Base-by-base conservation (phyloP, 2,797 vertebrate species). In the Falco rusticolus region DNA sequence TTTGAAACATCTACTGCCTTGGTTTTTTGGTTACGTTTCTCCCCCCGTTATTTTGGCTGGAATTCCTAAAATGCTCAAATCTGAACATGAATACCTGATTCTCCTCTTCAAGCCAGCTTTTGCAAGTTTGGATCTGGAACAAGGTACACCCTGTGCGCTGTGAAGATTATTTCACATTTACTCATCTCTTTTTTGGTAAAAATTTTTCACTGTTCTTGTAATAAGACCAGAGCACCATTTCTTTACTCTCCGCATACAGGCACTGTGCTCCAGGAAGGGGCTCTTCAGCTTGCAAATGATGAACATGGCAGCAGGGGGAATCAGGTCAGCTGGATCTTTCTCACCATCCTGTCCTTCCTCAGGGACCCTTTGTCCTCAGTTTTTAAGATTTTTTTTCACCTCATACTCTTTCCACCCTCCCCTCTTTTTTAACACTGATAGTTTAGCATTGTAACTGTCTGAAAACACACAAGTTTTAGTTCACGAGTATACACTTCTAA, bases 241-340 rank as follows among this genome's bases (percentile, higher is more conserved):
- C 89, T 86, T 95, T 96, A 66, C 76, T 93, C 51, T 89, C 65
- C 92, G 70, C 65, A 92, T 74, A 69, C 43, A 96, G 92, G 89
- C 79, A 95, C 63, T 88, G 90, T 95, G 94, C 93, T 94, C 79
- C 92, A n/a, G 92, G 96, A 91, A 90, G 82, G 48, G 96, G 96
- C 95, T 95, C 97, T 97, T 97, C 97, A 92, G 74, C 93, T 95
- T 96, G 94, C 65, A 95, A 96, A 48, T 96, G 93, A 95, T 96
- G 96, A 63, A 96, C 82, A 81, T 84, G 90, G 89, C 84, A 96
- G 89, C 93, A 94, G 86, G 63, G 95, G 72, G 59, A 90, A 95
- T 90, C 87, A 45, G 69, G 84, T 95, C 92, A 96, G 80, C 70
- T 94, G 95, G 87, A 84, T 94, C 89, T 93, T 83, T 96, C 92